A percentile compares a stretch with the other conserved stretches of the same genome.
phyloP scores from a whole-genome alignment of 2,888 invertebrate species.

The Pseudococcus jackbeardsleyi region DNA sequence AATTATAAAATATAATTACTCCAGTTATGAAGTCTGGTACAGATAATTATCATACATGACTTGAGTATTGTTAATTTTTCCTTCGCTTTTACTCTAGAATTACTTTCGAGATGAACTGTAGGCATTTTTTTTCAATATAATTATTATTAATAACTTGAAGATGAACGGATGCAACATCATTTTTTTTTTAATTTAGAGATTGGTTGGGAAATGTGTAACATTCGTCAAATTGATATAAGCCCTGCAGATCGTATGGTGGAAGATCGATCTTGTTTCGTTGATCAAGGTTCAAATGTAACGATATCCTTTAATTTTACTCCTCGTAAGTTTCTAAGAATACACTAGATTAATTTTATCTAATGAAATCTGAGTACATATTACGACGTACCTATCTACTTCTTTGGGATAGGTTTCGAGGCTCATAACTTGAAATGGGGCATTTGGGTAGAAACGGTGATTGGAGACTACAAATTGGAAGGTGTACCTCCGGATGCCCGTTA shows the following conservation, averaged over 20 bases:
- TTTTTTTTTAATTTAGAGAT: neutral
- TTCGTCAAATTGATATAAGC: neutral
- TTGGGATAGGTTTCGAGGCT: neutral
- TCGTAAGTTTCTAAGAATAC: neutral
- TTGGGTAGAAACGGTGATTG: neutral
- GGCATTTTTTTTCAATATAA: neutral
- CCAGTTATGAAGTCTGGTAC: neutral
- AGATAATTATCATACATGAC: neutral
- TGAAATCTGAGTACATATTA: neutral
- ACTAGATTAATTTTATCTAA: neutral
- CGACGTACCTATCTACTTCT: no score
- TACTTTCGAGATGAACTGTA: neutral
- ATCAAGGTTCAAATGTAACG: neutral
- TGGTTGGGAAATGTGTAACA: neutral
- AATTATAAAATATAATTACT: neutral
- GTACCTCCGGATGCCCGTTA: neutral
- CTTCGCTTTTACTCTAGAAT: neutral
- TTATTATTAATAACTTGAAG: neutral
- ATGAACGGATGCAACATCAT: neutral
- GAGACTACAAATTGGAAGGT: neutral
- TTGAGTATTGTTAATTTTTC: neutral
- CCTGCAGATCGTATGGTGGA: slow-evolving; percentile 6
- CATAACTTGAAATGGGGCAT: neutral
- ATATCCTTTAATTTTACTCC: slow-evolving; percentile 10
- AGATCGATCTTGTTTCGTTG: neutral